Evolutionary conservation across 2,113 vertebrate species (phyloP), one percentile per base, ranked within the genome.

Genomic region (Galemys pyrenaicus): DNA sequence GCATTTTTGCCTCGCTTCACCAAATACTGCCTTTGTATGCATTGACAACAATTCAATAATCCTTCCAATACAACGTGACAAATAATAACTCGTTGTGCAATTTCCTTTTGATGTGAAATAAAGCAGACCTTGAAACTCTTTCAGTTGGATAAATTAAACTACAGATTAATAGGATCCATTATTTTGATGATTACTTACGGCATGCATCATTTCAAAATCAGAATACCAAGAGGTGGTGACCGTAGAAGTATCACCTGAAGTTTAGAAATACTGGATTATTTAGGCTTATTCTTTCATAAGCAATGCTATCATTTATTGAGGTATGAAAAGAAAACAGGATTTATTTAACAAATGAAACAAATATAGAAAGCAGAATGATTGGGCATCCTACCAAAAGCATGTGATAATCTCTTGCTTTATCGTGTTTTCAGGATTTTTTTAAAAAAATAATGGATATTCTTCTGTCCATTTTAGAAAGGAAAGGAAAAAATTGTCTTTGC

Each of bases 261-360:
- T 37, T 83, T 12, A 74, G 83, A 91, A 90, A 41, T 71, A 54
- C 32, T 24, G 35, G 39, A 24, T 60, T 71, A 26, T 65, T 73
- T 13, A 73, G 56, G 30, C 93, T 94, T 65, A 35, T 74, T 74
- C 26, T 54, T 95, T 96, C 41, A n/a, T 60, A 67, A 92, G 54
- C 60, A 74, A 82, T 17, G 41, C 2, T 28, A 19, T 65, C 37
- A 39, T 51, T 58, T 75, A 49, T 87, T 70, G 26, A 58, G 44
- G 15, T 78, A n/a, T 54, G 79, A 95, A 80, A 89, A 73, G 46
- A 70, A 64, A 87, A 26, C 12, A 74, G 17, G 60, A 88, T 81
- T 97, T 96, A 73, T 73, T 85, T 75, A 65, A 86, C 79, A 64
- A 39, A 6, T n/a, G 0, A 60, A 60, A 17, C 62, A 58, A 3